phyloP scores from a whole-genome alignment of 2,888 invertebrate species.

The Tridacna gigas region DNA sequence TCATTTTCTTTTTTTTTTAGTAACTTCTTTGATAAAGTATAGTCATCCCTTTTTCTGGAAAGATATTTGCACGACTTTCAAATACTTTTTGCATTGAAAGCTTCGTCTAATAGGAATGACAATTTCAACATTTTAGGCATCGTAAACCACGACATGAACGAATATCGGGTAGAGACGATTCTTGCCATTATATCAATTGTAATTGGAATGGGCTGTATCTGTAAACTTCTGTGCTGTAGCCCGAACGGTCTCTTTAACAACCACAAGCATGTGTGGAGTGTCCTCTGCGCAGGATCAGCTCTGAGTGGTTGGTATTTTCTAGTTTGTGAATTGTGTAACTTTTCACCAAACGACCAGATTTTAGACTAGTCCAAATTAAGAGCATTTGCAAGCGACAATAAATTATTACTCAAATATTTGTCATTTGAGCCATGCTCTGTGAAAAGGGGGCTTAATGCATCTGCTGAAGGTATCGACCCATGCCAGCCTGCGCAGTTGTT shows the following conservation, averaged over 20 bases:
- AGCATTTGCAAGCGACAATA: too few species aligned
- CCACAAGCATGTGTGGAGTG: not conserved
- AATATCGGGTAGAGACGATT: not conserved
- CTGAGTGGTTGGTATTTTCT: not conserved
- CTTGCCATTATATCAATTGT: not conserved
- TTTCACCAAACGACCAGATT: too few species aligned
- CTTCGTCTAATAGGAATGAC: not conserved
- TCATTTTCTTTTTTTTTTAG: too few species aligned
- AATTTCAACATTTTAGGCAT: not conserved
- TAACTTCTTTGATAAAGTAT: too few species aligned
- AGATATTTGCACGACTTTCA: not conserved
- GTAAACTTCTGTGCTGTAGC: constrained; percentile 3
- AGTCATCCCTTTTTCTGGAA: not conserved
- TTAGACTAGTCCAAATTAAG: too few species aligned
- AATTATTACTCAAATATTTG: too few species aligned
- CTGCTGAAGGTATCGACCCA: too few species aligned
- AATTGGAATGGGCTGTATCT: not conserved
- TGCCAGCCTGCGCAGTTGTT: too few species aligned
- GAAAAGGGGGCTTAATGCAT: too few species aligned
- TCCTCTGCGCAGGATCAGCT: not conserved
- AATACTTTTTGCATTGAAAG: not conserved
- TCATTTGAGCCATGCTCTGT: too few species aligned
- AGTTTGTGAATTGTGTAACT: too few species aligned
- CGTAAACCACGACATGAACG: constrained; percentile 2
- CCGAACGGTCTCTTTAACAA: constrained; percentile 5